These are phyloP conservation scores for Cydia pomonella DNA, from an alignment of 1,140 invertebrate genomes.

Conservation along the genomic window DNA sequence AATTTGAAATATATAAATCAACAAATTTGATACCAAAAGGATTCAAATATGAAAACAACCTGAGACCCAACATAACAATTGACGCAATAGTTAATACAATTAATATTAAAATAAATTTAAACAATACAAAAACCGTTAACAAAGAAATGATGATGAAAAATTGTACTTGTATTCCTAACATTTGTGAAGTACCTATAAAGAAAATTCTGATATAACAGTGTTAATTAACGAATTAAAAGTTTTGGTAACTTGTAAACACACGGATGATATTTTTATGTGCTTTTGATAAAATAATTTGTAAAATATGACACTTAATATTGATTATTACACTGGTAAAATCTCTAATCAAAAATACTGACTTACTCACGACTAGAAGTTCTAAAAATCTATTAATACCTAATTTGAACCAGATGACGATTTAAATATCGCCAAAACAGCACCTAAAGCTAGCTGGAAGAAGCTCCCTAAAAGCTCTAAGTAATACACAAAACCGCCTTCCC, in stretches of 20 bases:
- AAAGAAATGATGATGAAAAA: not conserved
- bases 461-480: constrained; percentile 64
- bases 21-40: not conserved
- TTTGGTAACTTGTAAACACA: not conserved
- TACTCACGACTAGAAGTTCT: not conserved
- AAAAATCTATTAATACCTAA: not conserved
- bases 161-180: not conserved
- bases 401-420: constrained; percentile 32
- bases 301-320: constrained; percentile 5
- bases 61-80: not conserved
- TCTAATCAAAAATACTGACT: constrained; percentile 24
- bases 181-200: not conserved
- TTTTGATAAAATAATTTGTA: not conserved
- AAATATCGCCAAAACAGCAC: constrained; percentile 56
- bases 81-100: not conserved
- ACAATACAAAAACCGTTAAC: not conserved
- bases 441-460: constrained; percentile 59
- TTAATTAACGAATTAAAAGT: not conserved
- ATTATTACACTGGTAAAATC: not conserved
- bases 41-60: constrained; percentile 8
- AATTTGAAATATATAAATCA: constrained; percentile 18
- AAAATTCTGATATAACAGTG: not conserved
- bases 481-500: constrained; percentile 58
- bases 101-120: constrained; percentile 2
- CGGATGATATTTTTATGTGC: too few species aligned